These are phyloP conservation scores for Nansenia antarctica DNA, from an alignment of 2,113 vertebrate genomes.

Conservation along the genomic window DNA sequence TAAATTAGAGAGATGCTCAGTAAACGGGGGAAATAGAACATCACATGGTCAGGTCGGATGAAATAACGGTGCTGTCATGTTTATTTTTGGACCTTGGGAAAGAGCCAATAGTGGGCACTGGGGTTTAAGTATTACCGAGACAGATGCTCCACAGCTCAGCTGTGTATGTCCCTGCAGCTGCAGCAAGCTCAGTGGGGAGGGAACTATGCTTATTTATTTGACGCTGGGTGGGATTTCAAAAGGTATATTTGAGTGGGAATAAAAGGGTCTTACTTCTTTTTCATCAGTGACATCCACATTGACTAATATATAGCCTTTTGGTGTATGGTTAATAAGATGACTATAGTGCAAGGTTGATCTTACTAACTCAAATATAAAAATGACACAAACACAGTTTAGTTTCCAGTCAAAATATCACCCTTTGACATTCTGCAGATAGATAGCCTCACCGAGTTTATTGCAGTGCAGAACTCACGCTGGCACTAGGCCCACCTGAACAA, in stretches of 20 bases:
- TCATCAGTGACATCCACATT: no score
- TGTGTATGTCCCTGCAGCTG: slow-evolving; percentile 13
- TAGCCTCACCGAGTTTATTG: not conserved
- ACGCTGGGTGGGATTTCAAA: no score
- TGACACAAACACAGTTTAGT: not conserved
- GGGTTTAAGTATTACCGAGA: slow-evolving; percentile 11
- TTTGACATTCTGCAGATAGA: not conserved
- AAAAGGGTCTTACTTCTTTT: not conserved
- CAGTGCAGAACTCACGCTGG: not conserved
- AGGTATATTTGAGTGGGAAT: not conserved
- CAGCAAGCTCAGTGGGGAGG: no score
- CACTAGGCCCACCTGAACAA: not conserved
- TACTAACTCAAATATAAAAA: no score
- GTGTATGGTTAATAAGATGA: no score
- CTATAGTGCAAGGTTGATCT: no score
- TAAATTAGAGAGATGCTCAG: no score
- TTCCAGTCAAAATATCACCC: not conserved
- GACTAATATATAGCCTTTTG: no score
- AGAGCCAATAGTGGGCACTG: not conserved
- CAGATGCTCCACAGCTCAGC: slow-evolving; percentile 46
- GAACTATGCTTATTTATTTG: not conserved
- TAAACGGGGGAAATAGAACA: not conserved
- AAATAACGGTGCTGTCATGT: not conserved
- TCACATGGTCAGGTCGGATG: not conserved
- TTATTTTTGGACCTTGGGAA: slow-evolving; percentile 18